Percentiles rank a stretch among this genome's conserved stretches.
phyloP scores from a whole-genome alignment of 2,113 vertebrate species.

The Hylia prasina region DNA sequence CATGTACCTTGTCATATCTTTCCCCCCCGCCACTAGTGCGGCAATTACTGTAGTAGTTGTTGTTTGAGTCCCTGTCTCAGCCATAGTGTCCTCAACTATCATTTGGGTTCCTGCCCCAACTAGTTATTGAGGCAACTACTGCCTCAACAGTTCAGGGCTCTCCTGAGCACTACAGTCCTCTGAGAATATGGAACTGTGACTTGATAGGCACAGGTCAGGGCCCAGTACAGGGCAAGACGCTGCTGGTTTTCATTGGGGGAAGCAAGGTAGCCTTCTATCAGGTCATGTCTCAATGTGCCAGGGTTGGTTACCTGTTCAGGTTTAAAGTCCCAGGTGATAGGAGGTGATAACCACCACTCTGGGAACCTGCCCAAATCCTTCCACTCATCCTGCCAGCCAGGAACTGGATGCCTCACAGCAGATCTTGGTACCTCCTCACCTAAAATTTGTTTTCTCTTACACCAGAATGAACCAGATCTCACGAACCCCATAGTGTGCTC shows the following conservation, averaged over 20 bases:
- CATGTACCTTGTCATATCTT: too few species aligned
- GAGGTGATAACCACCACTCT: neutral
- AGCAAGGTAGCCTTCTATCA: neutral
- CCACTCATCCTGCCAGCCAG: neutral
- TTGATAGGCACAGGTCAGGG: neutral
- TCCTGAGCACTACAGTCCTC: neutral
- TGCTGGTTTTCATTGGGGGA: neutral
- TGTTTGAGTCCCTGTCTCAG: neutral
- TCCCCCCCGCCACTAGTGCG: too few species aligned
- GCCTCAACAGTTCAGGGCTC: neutral
- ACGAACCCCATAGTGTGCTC: neutral
- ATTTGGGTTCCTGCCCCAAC: neutral
- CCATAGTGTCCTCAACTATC: neutral
- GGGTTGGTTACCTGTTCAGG: neutral
- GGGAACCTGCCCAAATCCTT: neutral
- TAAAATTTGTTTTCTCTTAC: neutral
- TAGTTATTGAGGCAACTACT: neutral
- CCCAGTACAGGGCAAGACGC: neutral
- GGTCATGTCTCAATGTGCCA: neutral
- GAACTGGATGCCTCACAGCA: neutral
- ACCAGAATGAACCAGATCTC: neutral
- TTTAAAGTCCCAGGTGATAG: neutral
- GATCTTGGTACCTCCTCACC: neutral
- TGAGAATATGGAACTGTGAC: neutral
- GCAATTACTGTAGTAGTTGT: neutral